A percentile compares a stretch with the other conserved stretches of the same genome.
Conservation (phyloP, 2,888 invertebrate genomes). For the Cephus spinipes region DNA sequence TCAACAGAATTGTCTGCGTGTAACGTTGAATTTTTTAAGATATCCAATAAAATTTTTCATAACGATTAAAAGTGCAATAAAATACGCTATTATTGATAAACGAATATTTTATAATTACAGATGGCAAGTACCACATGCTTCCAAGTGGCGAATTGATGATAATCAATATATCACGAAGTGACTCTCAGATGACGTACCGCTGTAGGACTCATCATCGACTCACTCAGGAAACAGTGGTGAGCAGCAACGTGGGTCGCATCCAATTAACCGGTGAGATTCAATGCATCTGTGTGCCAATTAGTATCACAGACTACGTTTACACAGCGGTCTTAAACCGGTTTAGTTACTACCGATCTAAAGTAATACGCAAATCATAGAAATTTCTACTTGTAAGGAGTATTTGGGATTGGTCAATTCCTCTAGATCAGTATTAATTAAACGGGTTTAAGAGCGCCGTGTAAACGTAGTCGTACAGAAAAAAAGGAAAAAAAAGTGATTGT, state of each 20-base stretch:
- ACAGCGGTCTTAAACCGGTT: too few species aligned
- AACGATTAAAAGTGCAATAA: neutral
- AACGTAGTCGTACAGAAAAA: too few species aligned
- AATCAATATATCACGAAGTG: constrained; percentile 71
- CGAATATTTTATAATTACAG: constrained; percentile 48
- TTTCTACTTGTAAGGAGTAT: too few species aligned
- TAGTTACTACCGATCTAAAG: too few species aligned
- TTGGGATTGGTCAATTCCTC: too few species aligned
- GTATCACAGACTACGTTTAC: neutral
- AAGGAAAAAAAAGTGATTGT: too few species aligned
- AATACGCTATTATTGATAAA: neutral
- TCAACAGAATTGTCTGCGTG: neutral
- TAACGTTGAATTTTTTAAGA: too few species aligned
- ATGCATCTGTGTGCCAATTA: neutral
- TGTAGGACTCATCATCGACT: constrained; percentile 74
- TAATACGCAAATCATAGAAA: too few species aligned
- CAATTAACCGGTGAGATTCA: constrained; percentile 69
- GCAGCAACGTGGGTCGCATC: constrained; percentile 71
- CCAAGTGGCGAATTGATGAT: constrained; percentile 73
- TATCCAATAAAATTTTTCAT: too few species aligned
- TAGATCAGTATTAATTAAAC: too few species aligned
- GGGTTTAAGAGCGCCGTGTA: too few species aligned
- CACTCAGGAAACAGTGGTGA: constrained; percentile 72
- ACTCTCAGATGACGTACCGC: constrained; percentile 71
- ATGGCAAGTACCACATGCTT: constrained; percentile 72